A percentile compares a stretch with the other conserved stretches of the same genome.
Evolutionary conservation across 2,888 invertebrate species (phyloP).

Genomic region (Erannis defoliaria): DNA sequence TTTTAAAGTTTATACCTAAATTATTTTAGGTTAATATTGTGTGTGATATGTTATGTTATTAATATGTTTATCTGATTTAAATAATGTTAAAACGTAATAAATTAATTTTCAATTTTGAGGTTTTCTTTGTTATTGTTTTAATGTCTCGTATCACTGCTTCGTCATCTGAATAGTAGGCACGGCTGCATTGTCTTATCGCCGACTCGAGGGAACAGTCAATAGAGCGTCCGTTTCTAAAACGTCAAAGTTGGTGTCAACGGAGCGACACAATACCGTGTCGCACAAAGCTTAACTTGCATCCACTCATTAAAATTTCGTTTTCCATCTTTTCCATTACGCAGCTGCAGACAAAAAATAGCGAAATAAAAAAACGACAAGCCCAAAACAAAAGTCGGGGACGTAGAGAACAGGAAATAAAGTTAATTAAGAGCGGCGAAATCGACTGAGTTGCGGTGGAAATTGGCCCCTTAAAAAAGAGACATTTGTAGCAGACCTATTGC

Average conservation of each 20-base stretch:
- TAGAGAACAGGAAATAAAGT: slow-evolving; percentile 86
- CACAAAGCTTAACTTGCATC: slow-evolving; percentile 82
- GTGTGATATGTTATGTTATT: no score
- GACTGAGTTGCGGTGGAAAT: slow-evolving; percentile 86
- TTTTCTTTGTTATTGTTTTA: neutral
- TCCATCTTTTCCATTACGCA: slow-evolving; percentile 85
- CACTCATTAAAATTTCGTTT: slow-evolving; percentile 86
- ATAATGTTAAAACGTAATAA: no score
- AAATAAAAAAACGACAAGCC: slow-evolving; percentile 77
- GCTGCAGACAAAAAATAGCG: slow-evolving; percentile 84
- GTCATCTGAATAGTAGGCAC: slow-evolving; percentile 43
- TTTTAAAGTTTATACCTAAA: no score
- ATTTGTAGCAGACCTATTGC: slow-evolving; percentile 85
- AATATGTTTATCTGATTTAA: no score
- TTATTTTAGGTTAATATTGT: no score
- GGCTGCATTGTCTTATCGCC: slow-evolving; percentile 63
- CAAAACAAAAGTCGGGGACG: slow-evolving; percentile 84
- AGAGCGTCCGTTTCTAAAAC: slow-evolving; percentile 69
- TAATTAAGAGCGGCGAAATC: slow-evolving; percentile 87
- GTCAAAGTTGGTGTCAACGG: slow-evolving; percentile 72
- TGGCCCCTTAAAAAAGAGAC: slow-evolving; percentile 85
- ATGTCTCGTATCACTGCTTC: slow-evolving; percentile 35
- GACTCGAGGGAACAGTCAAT: slow-evolving; percentile 64
- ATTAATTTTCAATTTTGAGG: no score
- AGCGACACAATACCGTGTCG: slow-evolving; percentile 73